Percentiles rank a stretch among this genome's conserved stretches.
Evolutionary conservation across 2,888 invertebrate species (phyloP).

Genomic region (Thymelicus sylvestris): DNA sequence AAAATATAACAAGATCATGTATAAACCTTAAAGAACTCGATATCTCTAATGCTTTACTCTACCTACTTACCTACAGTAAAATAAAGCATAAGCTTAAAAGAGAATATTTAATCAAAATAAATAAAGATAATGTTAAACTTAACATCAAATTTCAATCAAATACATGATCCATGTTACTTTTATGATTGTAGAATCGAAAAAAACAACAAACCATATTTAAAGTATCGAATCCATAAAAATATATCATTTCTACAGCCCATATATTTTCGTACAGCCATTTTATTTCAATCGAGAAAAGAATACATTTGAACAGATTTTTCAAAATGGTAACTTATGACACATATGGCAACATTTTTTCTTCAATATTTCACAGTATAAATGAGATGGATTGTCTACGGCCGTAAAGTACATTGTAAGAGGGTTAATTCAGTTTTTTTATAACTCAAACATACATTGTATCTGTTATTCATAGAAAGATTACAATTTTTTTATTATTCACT

Average conservation of each 20-base stretch:
- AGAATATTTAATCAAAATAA: no score
- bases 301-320: neutral
- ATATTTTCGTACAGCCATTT: neutral
- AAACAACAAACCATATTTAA: neutral
- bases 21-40: neutral
- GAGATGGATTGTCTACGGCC: neutral
- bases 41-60: neutral
- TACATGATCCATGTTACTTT: neutral
- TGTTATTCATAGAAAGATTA: no score
- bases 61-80: neutral
- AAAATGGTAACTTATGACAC: constrained; percentile 8
- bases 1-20: neutral
- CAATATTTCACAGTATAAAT: neutral
- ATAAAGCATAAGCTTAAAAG: neutral
- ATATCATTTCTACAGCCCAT: neutral
- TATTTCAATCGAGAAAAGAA: neutral
- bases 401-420: no score
- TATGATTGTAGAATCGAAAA: neutral
- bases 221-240: neutral
- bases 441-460: no score
- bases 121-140: neutral
- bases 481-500: neutral
- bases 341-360: constrained; percentile 16
- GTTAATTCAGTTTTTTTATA: no score
- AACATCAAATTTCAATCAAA: neutral